These are phyloP conservation scores for Sinella curviseta DNA, from an alignment of 1,140 invertebrate genomes.

Conservation along the genomic window DNA sequence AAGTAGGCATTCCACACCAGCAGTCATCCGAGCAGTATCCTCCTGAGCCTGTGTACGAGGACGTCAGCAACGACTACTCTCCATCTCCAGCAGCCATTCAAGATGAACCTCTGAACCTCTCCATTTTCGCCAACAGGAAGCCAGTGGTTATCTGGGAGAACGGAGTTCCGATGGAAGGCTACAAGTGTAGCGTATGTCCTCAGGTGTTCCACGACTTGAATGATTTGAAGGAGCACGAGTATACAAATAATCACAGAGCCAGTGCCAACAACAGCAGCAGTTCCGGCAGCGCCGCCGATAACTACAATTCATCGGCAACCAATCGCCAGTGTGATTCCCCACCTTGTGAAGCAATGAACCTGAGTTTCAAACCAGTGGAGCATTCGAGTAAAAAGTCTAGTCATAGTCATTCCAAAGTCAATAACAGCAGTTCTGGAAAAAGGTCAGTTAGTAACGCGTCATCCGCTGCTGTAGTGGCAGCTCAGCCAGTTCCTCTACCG, in stretches of 20 bases:
- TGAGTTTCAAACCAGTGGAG: conserved; percentile 12
- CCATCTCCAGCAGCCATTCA: not conserved
- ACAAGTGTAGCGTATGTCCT: conserved; percentile 37
- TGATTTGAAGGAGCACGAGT: conserved; percentile 40
- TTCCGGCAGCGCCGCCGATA: not conserved
- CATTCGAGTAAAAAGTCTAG: not conserved
- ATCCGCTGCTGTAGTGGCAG: not conserved
- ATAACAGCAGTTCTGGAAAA: not conserved
- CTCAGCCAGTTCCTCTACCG: not conserved
- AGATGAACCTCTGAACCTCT: not conserved
- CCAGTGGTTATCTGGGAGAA: conserved; percentile 1
- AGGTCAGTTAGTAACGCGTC: not conserved
- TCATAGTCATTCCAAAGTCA: conserved; percentile 15
- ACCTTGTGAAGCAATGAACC: conserved; percentile 11
- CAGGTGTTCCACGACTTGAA: conserved; percentile 32
- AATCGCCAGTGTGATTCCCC: conserved; percentile 27
- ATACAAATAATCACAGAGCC: not conserved
- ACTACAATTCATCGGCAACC: too few relatives aligned
- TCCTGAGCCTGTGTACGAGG: not conserved
- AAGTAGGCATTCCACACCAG: not conserved
- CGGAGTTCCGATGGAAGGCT: conserved; percentile 28
- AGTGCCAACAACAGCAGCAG: too few relatives aligned
- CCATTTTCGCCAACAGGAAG: not conserved
- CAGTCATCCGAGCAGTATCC: not conserved
- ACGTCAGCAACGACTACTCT: not conserved